Evolutionary conservation across 2,888 invertebrate species (phyloP).

Genomic region (Diplazon laetatorius): DNA sequence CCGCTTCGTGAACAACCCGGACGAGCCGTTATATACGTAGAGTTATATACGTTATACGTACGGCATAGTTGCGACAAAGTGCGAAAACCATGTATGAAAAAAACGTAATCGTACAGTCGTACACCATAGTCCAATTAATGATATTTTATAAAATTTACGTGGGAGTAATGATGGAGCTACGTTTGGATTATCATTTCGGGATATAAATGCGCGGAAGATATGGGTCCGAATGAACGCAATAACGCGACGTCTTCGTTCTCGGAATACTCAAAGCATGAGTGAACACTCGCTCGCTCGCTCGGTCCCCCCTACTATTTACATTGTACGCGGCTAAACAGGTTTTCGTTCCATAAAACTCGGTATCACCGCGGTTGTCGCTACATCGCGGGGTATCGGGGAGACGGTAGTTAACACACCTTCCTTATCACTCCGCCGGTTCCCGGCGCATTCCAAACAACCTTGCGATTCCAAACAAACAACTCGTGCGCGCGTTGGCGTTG

Average conservation of each 20-base stretch:
- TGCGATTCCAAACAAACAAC: slow-evolving; percentile 8
- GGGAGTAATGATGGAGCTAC: too few relatives aligned
- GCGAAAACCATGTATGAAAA: slow-evolving; percentile 9
- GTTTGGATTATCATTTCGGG: too few relatives aligned
- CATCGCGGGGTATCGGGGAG: background rate
- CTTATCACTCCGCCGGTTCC: slow-evolving; percentile 8
- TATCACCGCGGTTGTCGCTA: slow-evolving; percentile 38
- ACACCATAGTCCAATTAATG: too few relatives aligned
- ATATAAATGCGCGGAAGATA: too few relatives aligned
- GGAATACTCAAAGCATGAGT: slow-evolving; percentile 17
- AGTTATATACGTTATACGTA: slow-evolving; percentile 36
- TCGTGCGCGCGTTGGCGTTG: background rate
- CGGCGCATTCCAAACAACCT: slow-evolving; percentile 14
- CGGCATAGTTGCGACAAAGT: background rate
- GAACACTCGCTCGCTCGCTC: slow-evolving; percentile 24
- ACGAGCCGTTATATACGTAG: too few relatives aligned
- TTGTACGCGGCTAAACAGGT: slow-evolving; percentile 48
- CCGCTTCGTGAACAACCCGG: slow-evolving; percentile 36
- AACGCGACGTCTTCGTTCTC: slow-evolving; percentile 43
- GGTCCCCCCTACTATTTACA: slow-evolving; percentile 28
- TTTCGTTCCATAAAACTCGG: slow-evolving; percentile 40
- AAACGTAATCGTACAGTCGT: too few relatives aligned
- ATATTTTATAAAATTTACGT: too few relatives aligned
- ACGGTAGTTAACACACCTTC: background rate
- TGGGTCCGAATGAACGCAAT: slow-evolving; percentile 25